Evolutionary conservation across 2,113 vertebrate genomes (phyloP), one percentile per base, ranked within the genome.

Genomic region (Seriola quinqueradiata): DNA sequence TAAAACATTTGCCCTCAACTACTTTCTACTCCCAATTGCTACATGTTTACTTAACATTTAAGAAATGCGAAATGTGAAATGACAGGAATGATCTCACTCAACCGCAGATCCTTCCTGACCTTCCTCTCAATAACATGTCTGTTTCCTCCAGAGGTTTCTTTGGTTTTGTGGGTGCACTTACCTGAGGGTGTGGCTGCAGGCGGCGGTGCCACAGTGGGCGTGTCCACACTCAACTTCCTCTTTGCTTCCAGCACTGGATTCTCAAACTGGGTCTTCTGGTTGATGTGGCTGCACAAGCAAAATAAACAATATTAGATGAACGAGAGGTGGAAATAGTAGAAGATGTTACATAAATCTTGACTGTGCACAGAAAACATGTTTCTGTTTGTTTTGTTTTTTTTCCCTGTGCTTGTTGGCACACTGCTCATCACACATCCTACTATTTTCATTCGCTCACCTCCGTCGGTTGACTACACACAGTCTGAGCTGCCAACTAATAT

Each of bases 241-340:
- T 98, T 99, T 60, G 98, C 98, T 94, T 99, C 98, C 93, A 97
- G 84, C 3, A 99, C 98, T 17, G 98, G 98, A 87, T 99, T 99
- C 95, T 99, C 98, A 96, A 99, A 99, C 90, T 99, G 98, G 50
- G 98, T 99, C 96, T 98, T 99, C 96, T 99, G 98, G 93, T 99
- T 99, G 86, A 99, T 98, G 67, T 99, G 98, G 87, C 98, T 99
- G 91, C 25, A 91, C 77, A 77, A 36, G 23, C 70, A 11, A 34
- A 11, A 81, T 0, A 25, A 74, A 0, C 4, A 57, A 59, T 63
- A 67, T 17, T 5, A 75, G 19, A 59, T 21, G 0, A 70, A 23
- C 19, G 64, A 59, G 8, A 71, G 25, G 1, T 16, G 34, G 7
- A 59, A 59, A 71, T 5, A 67, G 58, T 1, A 25, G 7, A 44